Base-by-base conservation (phyloP, 2,888 invertebrate species). In the Odontothrips loti region DNA sequence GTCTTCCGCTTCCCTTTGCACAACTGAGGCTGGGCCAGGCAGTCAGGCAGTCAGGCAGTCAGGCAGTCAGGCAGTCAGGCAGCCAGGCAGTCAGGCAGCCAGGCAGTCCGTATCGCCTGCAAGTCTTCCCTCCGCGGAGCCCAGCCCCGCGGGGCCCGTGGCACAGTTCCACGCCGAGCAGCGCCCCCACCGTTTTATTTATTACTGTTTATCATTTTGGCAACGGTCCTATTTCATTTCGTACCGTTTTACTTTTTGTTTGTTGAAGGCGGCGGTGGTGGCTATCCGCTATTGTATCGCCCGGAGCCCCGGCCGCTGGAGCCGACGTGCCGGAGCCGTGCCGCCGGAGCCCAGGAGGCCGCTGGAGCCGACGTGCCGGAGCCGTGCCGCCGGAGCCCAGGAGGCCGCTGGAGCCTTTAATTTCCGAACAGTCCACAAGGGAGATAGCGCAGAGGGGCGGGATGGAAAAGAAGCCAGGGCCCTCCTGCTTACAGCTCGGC, bases 201-300 rank as follows among this genome's bases (percentile, higher is more conserved):
- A 75, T 75, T 75, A 27, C 68, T 75, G 68, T 75, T 75, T 75
- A 75, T 75, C 68, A 75, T 75, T 75, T 75, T 75, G 68, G 68
- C 68, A 75, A 75, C 23, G 68, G 23, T 75, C 68, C 68, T 75
- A 75, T 75, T 75, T 75, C 68, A 75, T 75, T 75, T 58, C 58
- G 58, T 58, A 20, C 68, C 27, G 23, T 27, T 75, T 75, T 75
- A 75, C 68, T 75, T 75, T 75, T 75, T 27, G 23, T 20, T 17
- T 58, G 58, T 20, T 43, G 34, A 43, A 43, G 34, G 34, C 34
- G 51, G 15, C 51, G 20, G 20, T 15, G 58, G 20, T 15, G 58
- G 17, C 58, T 58, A 58, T 58, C 58, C 58, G 58, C 20, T 20
- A 58, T 58, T 58, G 58, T 58, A 58, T 58, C 58, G 58, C 58